Conservation (phyloP, 1,140 invertebrate species). For the Frieseomelitta varia region DNA sequence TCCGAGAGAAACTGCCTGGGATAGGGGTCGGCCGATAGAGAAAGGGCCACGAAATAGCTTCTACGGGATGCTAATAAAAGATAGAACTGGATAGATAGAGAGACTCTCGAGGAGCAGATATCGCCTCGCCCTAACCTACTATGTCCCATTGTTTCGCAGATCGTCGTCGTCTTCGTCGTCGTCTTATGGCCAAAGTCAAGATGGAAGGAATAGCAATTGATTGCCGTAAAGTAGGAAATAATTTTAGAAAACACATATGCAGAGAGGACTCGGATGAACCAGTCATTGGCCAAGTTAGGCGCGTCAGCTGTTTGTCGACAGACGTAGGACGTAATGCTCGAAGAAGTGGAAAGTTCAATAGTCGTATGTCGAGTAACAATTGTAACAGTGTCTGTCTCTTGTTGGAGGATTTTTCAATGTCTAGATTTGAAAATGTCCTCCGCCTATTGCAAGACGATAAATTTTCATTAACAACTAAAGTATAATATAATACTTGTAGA, state of each 20-base stretch:
- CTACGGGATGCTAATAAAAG: conserved; percentile 81
- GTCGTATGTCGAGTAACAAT: neutral
- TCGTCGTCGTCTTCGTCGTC: conserved; percentile 43
- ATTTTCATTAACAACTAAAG: too few relatives aligned
- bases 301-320: neutral
- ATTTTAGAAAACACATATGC: neutral
- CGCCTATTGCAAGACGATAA: too few relatives aligned
- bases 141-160: conserved; percentile 72
- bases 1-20: conserved; percentile 72
- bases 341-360: neutral
- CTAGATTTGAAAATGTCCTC: neutral
- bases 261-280: neutral
- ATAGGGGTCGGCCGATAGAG: conserved; percentile 75
- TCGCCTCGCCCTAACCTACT: conserved; percentile 47
- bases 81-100: conserved; percentile 77
- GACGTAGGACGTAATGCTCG: too few relatives aligned
- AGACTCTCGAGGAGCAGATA: conserved; percentile 56
- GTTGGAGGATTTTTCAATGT: neutral
- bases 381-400: neutral
- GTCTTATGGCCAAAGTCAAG: conserved; percentile 26
- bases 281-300: neutral
- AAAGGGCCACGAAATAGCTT: conserved; percentile 78
- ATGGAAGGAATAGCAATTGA: conserved; percentile 51
- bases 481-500: too few relatives aligned
- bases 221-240: conserved; percentile 16